Base-by-base conservation (phyloP, 1,140 invertebrate species). In the Rhopalosiphum padi region DNA sequence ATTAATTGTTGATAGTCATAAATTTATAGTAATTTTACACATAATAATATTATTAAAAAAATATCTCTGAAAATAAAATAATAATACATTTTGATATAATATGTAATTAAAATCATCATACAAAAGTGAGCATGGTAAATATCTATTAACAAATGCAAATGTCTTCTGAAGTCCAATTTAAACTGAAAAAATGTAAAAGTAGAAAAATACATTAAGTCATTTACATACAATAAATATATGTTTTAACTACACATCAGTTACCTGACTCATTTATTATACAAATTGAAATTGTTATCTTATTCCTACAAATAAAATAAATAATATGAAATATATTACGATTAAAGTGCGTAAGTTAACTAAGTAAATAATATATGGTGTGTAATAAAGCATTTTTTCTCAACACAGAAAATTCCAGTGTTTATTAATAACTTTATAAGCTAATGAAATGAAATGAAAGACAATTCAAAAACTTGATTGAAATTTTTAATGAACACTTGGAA, bases 171-270 rank as follows among this genome's bases (percentile, higher is more conserved):
- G 1, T 51, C 90, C n/a, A 35, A 35, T 83, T 37, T 22, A 37
- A 21, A 46, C 8, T 83, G 90, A 83, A 92, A 82, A 92, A 83
- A 92, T 92, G 90, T 92, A 92, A 92, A 92, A 82, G 68, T 92
- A 92, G 68, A 92, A 92, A 92, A 92, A 92, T 92, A 92, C n/a
- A 23, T 92, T 82, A 92, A 91, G 68, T 91, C 82, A 83, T 91
- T 91, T 83, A 51, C 6, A 91, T 9, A 2, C 51, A 37, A 92
- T 6, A 60, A 68, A 35, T 48, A 22, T 77, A 82, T 82, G 25
- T 90, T 90, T 88, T 43, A 41, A 30, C 89, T 41, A 90, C 23
- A 43, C 30, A 25, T 90, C 35, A 48, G 41, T 91, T 82, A n/a
- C 30, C 35, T 46, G 48, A 82, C 4, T 5, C 35, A 82, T 48